Percentiles rank a stretch among this genome's conserved stretches.
Evolutionary conservation across 2,797 vertebrate genomes (phyloP).

Genomic region (Rhinophrynus dorsalis): DNA sequence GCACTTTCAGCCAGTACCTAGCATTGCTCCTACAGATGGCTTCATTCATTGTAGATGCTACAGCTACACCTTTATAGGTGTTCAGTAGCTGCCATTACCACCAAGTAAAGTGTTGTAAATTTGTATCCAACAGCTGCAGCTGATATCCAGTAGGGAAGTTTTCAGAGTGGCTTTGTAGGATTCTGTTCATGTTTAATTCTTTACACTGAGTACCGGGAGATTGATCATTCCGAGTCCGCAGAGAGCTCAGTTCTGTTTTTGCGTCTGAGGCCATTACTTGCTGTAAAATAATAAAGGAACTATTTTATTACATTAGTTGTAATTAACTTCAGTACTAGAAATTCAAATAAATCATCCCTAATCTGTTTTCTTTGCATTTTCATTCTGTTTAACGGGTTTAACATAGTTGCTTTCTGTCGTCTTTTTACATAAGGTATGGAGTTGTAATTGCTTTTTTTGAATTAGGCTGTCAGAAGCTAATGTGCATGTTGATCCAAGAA

Average conservation of each 20-base stretch:
- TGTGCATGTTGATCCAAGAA: slow-evolving; percentile 63
- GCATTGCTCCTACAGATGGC: too few species aligned
- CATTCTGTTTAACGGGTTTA: slow-evolving; percentile 67
- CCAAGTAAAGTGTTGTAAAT: too few species aligned
- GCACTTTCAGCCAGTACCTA: too few species aligned
- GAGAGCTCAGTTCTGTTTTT: slow-evolving; percentile 65
- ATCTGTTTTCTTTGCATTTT: slow-evolving; percentile 75
- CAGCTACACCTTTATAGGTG: too few species aligned
- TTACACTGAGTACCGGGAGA: slow-evolving; percentile 63
- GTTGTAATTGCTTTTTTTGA: slow-evolving; percentile 66
- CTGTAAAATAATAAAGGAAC: slow-evolving; percentile 74
- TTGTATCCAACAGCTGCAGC: too few species aligned
- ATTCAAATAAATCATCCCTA: slow-evolving; percentile 74
- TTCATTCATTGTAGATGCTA: too few species aligned
- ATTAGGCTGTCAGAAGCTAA: slow-evolving; percentile 64
- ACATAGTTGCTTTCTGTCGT: slow-evolving; percentile 63
- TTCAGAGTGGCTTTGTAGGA: slow-evolving; percentile 60
- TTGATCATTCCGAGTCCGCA: slow-evolving; percentile 65
- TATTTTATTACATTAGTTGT: slow-evolving; percentile 79
- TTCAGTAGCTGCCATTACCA: too few species aligned
- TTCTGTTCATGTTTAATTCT: slow-evolving; percentile 70
- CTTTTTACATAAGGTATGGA: slow-evolving; percentile 58
- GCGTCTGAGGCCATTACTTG: slow-evolving; percentile 68
- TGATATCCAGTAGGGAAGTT: too few species aligned
- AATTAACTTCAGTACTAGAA: slow-evolving; percentile 78